Conservation (phyloP, 1,140 invertebrate genomes). For the Diabrotica virgifera region DNA sequence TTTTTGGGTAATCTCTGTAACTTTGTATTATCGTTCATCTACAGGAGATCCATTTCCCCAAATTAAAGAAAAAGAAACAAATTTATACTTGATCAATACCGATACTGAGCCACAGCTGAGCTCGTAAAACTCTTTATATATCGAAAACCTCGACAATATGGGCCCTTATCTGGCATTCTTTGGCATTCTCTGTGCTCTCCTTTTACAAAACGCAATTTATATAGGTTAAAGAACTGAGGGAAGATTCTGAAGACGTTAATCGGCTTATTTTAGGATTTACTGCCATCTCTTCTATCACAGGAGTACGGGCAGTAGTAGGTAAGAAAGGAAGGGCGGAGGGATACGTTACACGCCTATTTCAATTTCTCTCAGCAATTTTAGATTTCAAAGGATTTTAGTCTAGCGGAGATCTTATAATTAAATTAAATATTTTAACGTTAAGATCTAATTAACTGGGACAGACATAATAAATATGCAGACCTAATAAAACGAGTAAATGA, state of each 20-base stretch:
- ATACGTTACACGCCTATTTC: too few relatives aligned
- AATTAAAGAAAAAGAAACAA: background rate
- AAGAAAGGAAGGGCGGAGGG: background rate
- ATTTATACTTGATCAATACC: background rate
- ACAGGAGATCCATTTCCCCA: too few relatives aligned
- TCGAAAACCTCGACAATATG: background rate
- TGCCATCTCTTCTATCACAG: background rate
- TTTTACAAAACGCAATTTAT: background rate
- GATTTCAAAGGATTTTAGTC: too few relatives aligned
- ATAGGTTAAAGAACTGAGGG: slow-evolving; percentile 2
- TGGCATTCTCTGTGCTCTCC: background rate
- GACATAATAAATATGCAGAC: too few relatives aligned
- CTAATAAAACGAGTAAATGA: too few relatives aligned
- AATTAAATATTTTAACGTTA: too few relatives aligned
- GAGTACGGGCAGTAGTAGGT: background rate
- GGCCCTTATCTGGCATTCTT: background rate
- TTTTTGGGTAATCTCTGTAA: too few relatives aligned
- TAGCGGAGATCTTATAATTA: too few relatives aligned
- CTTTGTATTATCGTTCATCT: too few relatives aligned
- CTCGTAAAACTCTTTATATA: background rate
- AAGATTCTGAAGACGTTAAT: slow-evolving; percentile 1
- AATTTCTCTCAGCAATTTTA: too few relatives aligned
- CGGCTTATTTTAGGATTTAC: background rate
- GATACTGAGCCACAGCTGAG: background rate
- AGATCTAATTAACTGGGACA: too few relatives aligned